phyloP scores from a whole-genome alignment of 2,113 vertebrate species.

The Apodemus speciosus region DNA sequence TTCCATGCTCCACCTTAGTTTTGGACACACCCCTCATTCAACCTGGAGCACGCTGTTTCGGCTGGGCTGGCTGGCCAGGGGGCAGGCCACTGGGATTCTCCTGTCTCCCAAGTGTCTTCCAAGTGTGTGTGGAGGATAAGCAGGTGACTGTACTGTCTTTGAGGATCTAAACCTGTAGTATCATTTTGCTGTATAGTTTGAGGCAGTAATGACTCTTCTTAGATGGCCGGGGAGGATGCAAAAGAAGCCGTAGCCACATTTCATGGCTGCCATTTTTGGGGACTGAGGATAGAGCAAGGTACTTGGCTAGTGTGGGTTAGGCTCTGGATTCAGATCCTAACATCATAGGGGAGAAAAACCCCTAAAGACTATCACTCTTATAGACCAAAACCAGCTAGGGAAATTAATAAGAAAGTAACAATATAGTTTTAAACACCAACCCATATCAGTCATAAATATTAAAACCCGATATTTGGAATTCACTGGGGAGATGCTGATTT shows the following conservation, averaged over 20 bases:
- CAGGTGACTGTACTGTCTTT: not conserved
- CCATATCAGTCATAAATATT: not conserved
- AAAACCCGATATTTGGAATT: not conserved
- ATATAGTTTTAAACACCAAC: not conserved
- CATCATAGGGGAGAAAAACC: not conserved
- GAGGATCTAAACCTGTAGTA: not conserved
- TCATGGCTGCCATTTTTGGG: not conserved
- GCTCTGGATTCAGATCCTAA: not conserved
- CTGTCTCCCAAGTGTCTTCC: no score
- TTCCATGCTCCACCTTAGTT: no score
- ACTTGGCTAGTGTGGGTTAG: not conserved
- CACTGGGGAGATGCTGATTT: not conserved
- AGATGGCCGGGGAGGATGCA: not conserved
- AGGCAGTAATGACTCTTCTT: not conserved
- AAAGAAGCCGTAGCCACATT: constrained; percentile 9
- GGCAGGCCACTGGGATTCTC: no score
- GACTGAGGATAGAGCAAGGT: not conserved
- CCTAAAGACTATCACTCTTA: no score
- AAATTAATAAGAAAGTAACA: constrained; percentile 24
- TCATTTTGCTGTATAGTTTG: not conserved
- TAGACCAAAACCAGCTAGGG: not conserved
- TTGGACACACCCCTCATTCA: no score
- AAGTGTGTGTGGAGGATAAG: not conserved
- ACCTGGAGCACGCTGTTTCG: no score
- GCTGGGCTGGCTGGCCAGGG: no score